Evolutionary conservation across 2,113 vertebrate genomes (phyloP), one percentile per base, ranked within the genome.

Genomic region (Sinocyclocheilus anophthalmus): DNA sequence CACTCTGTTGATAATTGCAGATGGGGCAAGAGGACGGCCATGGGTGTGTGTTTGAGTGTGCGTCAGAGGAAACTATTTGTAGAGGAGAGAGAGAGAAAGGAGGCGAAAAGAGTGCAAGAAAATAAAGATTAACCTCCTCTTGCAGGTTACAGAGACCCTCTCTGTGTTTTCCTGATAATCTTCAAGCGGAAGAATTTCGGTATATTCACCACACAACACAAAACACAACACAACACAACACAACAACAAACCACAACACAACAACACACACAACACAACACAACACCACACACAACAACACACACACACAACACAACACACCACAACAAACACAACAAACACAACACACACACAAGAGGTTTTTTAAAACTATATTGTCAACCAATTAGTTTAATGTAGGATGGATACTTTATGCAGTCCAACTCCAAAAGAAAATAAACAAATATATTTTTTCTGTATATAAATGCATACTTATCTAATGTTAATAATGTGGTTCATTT

Each of bases 1-100:
- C n/a, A 20, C 84, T 73, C 24, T 45, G 42, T 42, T 53, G 37
- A 84, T 83, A 55, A 76, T 86, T 65, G 42, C 70, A 81, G 76
- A 48, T 75, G 14, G 45, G 45, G 26, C 24, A 37, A 69, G 80
- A 50, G 65, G 63, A 82, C 42, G 9, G 42, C 42, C 59, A 78
- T 10, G 84, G 69, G 55, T 53, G 65, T 48, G 61, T 50, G 16
- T 53, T 53, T 53, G 50, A 1, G 33, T 79, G 61, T 72, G 24
- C 39, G 53, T 11, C 39, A 50, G 33, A 76, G 59, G 22, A 53
- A 39, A 37, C 57, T 45, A 76, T 81, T 57, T 10, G 20, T 39
- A 42, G 69, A 42, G 59, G 45, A 53, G 22, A 45, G 76, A 67
- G 39, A 69, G 61, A 65, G 22, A 45, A 53, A 69, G 16, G 8